Percentiles rank a stretch among this genome's conserved stretches.
Conservation (phyloP, 2,888 invertebrate species). For the Homarus gammarus region DNA sequence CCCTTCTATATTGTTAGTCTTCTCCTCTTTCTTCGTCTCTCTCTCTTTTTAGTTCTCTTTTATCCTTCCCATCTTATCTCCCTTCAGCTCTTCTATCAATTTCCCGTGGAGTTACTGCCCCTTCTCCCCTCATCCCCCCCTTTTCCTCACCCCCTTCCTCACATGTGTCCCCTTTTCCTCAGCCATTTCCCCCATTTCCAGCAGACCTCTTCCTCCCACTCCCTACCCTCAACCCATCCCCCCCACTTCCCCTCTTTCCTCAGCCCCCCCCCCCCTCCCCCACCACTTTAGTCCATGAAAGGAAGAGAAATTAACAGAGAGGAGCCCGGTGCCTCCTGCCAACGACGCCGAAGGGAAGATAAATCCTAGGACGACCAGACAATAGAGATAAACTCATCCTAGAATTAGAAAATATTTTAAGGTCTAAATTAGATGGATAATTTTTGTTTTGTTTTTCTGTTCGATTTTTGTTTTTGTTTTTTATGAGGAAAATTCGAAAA, state of each 20-base stretch:
- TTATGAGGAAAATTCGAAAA: not conserved
- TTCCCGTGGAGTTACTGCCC: not conserved
- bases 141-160: not conserved
- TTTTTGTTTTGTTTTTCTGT: too few species aligned
- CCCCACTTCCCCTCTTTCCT: not conserved
- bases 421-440: too few species aligned
- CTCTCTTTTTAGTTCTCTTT: not conserved
- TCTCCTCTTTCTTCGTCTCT: not conserved
- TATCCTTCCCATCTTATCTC: not conserved
- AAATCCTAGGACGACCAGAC: not conserved
- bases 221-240: not conserved
- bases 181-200: not conserved
- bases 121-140: not conserved
- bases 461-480: too few species aligned
- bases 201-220: not conserved
- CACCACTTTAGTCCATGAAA: constrained; percentile 13
- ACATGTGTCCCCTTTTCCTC: not conserved
- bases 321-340: constrained; percentile 21
- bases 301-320: constrained; percentile 28
- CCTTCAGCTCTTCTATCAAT: too few species aligned
- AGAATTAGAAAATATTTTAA: too few species aligned
- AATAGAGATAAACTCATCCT: too few species aligned
- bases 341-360: constrained; percentile 25
- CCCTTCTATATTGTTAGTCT: not conserved
- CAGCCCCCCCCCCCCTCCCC: not conserved